Base-by-base conservation (phyloP, 2,797 vertebrate genomes). In the Alcedo quadribrachys region DNA sequence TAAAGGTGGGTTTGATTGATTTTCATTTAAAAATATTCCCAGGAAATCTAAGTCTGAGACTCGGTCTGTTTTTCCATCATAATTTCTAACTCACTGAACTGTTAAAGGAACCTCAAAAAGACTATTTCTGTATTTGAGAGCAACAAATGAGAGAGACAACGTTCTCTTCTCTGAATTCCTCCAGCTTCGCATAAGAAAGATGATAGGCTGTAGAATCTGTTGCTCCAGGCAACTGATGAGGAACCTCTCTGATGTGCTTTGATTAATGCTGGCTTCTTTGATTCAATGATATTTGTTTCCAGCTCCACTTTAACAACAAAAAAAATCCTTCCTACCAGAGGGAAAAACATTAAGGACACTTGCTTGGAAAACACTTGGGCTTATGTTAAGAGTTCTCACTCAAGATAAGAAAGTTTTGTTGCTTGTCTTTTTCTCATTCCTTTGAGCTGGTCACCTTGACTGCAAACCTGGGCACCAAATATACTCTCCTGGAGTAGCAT, bases 201-300 rank as follows among this genome's bases (percentile, higher is more conserved):
- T 53, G 69, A 87, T 82, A 83, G 1, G 0, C 53, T 79, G 66
- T 60, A 85, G 88, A 78, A 89, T 94, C 81, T 94, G 73, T 95
- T 93, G 93, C 95, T 95, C 85, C 79, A 93, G 94, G 95, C 94
- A 91, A 94, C 70, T 87, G 84, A 81, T 85, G 88, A 95, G 86
- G 73, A 92, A 89, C 63, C 32, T 78, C 77, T 93, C 76, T 95
- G 85, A 94, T 87, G 86, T 73, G 68, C 83, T 93, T 96, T 94
- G 96, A 95, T 96, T 94, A 96, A 73, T 73, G 35, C 53, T 92
- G 79, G 65, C 30, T 78, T 83, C 87, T 94, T 92, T 95, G 93
- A 94, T 94, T 95, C 93, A 61, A 10, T 85, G 78, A 91, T 89
- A 85, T 69, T 92, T 94, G 48, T 87, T 87, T 92, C 79, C 67